Percentiles rank a stretch among this genome's conserved stretches.
Evolutionary conservation across 2,797 vertebrate species (phyloP).

Genomic region (Manis pentadactyla): DNA sequence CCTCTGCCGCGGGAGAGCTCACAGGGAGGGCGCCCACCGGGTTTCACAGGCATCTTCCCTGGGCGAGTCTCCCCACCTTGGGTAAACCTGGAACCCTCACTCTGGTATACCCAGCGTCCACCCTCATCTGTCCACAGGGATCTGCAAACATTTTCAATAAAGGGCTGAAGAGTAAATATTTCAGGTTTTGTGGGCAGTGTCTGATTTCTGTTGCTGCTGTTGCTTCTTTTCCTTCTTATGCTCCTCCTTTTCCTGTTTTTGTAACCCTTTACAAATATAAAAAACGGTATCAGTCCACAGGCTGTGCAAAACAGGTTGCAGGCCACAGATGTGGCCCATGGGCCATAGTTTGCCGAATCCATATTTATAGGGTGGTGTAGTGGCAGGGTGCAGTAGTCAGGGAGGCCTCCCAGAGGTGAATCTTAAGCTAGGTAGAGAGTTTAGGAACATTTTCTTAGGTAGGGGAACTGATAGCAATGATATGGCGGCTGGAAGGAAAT

Average conservation of each 20-base stretch:
- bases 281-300: neutral
- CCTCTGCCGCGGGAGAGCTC: neutral
- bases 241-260: neutral
- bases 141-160: neutral
- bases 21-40: neutral
- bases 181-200: neutral
- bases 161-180: neutral
- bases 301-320: neutral
- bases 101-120: neutral
- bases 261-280: neutral
- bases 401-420: neutral
- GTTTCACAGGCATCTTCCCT: accelerated
- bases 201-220: neutral
- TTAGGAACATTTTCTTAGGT: neutral
- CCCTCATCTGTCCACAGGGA: neutral
- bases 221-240: neutral
- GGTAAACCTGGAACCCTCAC: neutral
- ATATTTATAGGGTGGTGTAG: neutral
- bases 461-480: neutral
- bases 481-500: neutral
- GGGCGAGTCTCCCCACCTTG: neutral
- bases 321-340: neutral
- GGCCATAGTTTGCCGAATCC: neutral
- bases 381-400: neutral
- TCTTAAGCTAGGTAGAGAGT: neutral